Conservation (phyloP, 2,888 invertebrate species). For the Caenorhabditis sp. region DNA sequence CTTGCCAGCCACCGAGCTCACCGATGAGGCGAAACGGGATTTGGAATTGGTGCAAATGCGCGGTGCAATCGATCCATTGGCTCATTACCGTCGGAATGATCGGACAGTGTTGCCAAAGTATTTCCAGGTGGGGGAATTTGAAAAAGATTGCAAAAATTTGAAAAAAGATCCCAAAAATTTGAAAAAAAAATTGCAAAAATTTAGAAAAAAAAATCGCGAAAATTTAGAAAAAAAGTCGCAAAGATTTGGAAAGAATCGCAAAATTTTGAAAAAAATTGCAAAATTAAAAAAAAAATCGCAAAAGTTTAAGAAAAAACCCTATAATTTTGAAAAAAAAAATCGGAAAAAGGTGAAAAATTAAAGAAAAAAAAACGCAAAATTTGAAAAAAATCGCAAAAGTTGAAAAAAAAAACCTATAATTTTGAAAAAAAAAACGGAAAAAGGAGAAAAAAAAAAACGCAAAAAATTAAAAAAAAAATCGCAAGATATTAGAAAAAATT, state of each 20-base stretch:
- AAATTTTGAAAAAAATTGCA: background rate
- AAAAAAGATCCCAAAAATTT: background rate
- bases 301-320: too few relatives aligned
- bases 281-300: background rate
- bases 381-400: too few relatives aligned
- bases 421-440: too few relatives aligned
- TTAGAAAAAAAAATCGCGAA: too few relatives aligned
- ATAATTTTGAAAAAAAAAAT: background rate
- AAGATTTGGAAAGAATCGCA: too few relatives aligned
- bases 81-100: slow-evolving; percentile 93
- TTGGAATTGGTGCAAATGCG: slow-evolving; percentile 94
- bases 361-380: too few relatives aligned
- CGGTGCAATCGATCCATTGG: slow-evolving; percentile 91
- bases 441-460: too few relatives aligned
- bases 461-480: too few relatives aligned
- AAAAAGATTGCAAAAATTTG: background rate
- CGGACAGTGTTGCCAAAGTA: slow-evolving; percentile 93
- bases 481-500: too few relatives aligned
- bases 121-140: slow-evolving; percentile 88
- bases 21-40: slow-evolving; percentile 89
- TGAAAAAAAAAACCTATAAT: too few relatives aligned
- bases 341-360: background rate
- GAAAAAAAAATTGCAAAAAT: too few relatives aligned
- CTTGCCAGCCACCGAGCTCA: slow-evolving; percentile 91
- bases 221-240: too few relatives aligned